These are phyloP conservation scores for Vesta saturnalis DNA, from an alignment of 2,888 invertebrate species.

Conservation along the genomic window DNA sequence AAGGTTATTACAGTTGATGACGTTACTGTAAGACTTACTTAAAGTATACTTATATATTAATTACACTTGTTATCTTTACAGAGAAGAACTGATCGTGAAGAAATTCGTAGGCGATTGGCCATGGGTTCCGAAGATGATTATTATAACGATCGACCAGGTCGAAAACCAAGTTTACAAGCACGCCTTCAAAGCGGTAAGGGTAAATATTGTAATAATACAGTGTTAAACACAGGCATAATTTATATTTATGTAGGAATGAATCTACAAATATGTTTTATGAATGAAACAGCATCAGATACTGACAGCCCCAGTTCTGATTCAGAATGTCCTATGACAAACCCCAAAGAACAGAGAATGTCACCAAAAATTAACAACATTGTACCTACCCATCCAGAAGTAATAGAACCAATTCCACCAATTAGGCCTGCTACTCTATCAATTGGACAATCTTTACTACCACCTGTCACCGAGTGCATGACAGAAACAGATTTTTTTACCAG, in stretches of 20 bases:
- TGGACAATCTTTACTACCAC: constrained; percentile 62
- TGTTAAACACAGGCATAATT: not conserved
- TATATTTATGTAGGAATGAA: constrained; percentile 80
- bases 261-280: constrained; percentile 96
- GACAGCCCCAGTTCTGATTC: constrained; percentile 82
- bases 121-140: constrained; percentile 84
- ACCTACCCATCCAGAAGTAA: constrained; percentile 5
- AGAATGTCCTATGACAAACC: constrained; percentile 65
- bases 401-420: constrained; percentile 43
- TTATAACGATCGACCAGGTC: constrained; percentile 75
- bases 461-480: constrained; percentile 61
- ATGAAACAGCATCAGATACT: constrained; percentile 87
- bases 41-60: not conserved
- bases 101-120: constrained; percentile 87
- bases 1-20: constrained; percentile 66
- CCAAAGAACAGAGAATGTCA: constrained; percentile 54
- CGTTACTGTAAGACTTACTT: constrained; percentile 44
- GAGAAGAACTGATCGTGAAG: constrained; percentile 92
- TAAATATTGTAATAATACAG: not conserved
- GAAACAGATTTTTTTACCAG: constrained; percentile 84
- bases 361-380: constrained; percentile 45
- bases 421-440: constrained; percentile 58
- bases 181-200: constrained; percentile 81
- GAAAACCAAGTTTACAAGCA: constrained; percentile 88
- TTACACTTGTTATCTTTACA: constrained; percentile 62